A percentile compares a stretch with the other conserved stretches of the same genome.
Conservation (phyloP, 1,140 invertebrate genomes). For the Trachymyrmex septentrionalis region DNA sequence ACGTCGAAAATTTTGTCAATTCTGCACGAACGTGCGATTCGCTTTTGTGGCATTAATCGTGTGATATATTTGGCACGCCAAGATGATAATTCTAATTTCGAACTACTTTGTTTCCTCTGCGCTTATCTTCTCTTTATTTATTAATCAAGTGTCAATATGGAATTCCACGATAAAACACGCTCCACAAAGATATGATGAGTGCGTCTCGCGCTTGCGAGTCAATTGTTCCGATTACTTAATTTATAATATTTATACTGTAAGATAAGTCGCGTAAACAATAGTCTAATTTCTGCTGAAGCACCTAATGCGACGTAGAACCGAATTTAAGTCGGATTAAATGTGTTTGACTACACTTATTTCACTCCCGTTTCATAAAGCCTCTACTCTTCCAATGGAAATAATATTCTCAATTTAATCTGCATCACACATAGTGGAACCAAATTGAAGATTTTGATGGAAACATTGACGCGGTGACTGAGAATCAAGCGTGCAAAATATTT, state of each 20-base stretch:
- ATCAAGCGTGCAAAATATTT: neutral
- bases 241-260: conserved; percentile 8
- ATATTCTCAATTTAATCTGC: no score
- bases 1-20: neutral
- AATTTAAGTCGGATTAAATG: no score
- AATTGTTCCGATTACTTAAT: conserved; percentile 33
- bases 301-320: no score
- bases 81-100: neutral
- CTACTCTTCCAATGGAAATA: no score
- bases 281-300: no score
- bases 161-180: conserved; percentile 31
- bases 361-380: no score
- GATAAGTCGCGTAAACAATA: conserved; percentile 11
- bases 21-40: neutral
- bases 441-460: neutral
- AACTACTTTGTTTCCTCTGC: neutral
- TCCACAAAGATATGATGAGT: conserved; percentile 24
- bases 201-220: neutral
- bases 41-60: neutral
- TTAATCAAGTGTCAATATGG: conserved; percentile 27
- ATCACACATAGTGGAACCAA: no score
- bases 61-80: neutral
- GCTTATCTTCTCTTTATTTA: conserved; percentile 46
- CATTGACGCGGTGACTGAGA: neutral
- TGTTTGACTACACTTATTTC: no score